These are phyloP conservation scores for Melanotus villosus DNA, from an alignment of 2,888 invertebrate species.

Conservation along the genomic window DNA sequence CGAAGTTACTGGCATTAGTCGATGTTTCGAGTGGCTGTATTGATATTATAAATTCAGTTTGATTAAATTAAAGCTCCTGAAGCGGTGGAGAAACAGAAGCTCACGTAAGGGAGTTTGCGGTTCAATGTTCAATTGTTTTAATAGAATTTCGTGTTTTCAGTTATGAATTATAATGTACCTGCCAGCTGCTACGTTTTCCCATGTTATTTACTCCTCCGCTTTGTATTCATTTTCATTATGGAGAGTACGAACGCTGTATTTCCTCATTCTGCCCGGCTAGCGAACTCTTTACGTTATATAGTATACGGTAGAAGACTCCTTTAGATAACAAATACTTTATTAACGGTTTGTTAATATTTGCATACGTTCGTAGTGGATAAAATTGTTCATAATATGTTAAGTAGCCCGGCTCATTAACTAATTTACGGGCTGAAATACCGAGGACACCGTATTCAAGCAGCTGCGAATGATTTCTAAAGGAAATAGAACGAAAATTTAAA, in stretches of 20 bases:
- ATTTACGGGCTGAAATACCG: too few relatives aligned
- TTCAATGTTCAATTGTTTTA: conserved; percentile 33
- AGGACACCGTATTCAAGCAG: too few relatives aligned
- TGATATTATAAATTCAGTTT: conserved; percentile 24
- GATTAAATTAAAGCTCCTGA: conserved; percentile 21
- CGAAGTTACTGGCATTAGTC: conserved; percentile 1
- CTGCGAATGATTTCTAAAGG: too few relatives aligned
- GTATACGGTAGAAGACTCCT: not conserved
- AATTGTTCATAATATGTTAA: not conserved
- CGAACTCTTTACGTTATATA: not conserved
- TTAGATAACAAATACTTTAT: not conserved
- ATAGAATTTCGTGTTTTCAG: conserved; percentile 30
- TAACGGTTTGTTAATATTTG: too few relatives aligned
- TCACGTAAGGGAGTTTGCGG: conserved; percentile 26
- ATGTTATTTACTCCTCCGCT: conserved; percentile 22
- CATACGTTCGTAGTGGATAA: not conserved
- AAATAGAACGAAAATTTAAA: not conserved
- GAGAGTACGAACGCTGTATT: conserved; percentile 4
- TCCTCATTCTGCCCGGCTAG: not conserved
- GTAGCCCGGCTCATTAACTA: too few relatives aligned
- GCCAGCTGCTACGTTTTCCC: conserved; percentile 25
- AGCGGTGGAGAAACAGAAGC: conserved; percentile 15
- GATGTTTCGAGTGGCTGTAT: conserved; percentile 9
- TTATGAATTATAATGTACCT: conserved; percentile 26
- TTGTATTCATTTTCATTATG: conserved; percentile 29